A percentile compares a stretch with the other conserved stretches of the same genome.
Evolutionary conservation across 2,888 invertebrate genomes (phyloP).

Genomic region (Eulithis testata): DNA sequence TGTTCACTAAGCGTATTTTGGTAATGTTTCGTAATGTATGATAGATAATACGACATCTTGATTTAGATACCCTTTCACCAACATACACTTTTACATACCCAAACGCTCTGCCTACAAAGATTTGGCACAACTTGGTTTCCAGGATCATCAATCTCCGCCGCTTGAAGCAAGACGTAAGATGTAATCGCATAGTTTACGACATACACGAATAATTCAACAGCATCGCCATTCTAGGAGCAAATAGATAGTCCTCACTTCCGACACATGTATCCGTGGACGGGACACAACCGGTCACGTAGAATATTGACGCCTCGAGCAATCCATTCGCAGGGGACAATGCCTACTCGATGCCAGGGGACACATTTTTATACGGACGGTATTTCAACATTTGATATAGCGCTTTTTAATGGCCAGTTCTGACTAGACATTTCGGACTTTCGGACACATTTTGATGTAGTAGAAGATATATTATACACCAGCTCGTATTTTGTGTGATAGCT

Average conservation of each 20-base stretch:
- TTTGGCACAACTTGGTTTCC: constrained; percentile 7
- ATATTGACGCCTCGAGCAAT: constrained; percentile 82
- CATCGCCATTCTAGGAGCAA: constrained; percentile 77
- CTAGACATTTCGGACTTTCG: neutral
- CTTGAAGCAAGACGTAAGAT: constrained; percentile 38
- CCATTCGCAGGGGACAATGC: constrained; percentile 72
- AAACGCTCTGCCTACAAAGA: constrained; percentile 16
- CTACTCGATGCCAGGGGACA: constrained; percentile 58
- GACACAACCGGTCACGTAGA: constrained; percentile 82
- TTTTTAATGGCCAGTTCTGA: constrained; percentile 34
- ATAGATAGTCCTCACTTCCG: constrained; percentile 83
- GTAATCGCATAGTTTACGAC: constrained; percentile 48
- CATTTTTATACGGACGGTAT: constrained; percentile 63
- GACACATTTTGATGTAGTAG: constrained; percentile 9
- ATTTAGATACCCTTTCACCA: neutral
- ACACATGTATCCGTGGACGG: constrained; percentile 80
- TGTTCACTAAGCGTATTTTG: too few species aligned
- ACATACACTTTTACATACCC: neutral
- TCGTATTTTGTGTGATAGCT: too few species aligned
- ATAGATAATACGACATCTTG: neutral
- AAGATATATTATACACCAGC: too few species aligned
- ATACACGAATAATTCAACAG: constrained; percentile 73
- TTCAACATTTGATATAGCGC: constrained; percentile 50
- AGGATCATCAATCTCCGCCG: constrained; percentile 37
- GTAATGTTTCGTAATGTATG: too few species aligned